Conservation (phyloP, 2,888 invertebrate species). For the Rotaria socialis region DNA sequence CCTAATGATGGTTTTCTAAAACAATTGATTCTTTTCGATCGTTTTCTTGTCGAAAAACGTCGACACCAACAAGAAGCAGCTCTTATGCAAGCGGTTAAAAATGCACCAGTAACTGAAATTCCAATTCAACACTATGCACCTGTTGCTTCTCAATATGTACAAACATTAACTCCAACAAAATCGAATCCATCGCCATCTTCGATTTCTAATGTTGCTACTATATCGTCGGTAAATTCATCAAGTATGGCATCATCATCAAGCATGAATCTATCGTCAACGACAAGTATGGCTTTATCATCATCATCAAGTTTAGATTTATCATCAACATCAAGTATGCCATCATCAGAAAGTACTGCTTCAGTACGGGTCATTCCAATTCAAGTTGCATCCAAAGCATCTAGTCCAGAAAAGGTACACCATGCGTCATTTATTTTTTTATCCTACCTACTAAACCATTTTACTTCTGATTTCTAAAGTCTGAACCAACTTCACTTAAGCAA, state of each 20-base stretch:
- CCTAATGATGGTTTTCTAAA: conserved; percentile 24
- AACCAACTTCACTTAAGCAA: background rate
- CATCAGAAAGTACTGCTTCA: background rate
- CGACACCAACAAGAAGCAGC: background rate
- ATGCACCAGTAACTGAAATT: background rate
- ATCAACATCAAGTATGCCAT: background rate
- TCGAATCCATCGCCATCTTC: background rate
- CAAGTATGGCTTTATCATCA: no score
- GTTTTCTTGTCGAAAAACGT: background rate
- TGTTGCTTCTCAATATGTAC: background rate
- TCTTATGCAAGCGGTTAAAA: background rate
- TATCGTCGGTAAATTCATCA: background rate
- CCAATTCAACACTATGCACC: background rate
- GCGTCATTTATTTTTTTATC: no score
- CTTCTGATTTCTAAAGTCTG: background rate
- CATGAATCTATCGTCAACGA: background rate
- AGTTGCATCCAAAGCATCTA: background rate
- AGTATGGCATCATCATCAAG: background rate
- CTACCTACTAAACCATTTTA: background rate
- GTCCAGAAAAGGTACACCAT: background rate
- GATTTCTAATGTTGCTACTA: background rate
- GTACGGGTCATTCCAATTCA: background rate
- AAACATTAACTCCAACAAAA: background rate
- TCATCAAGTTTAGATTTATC: no score
- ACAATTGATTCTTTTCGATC: background rate